Base-by-base conservation (phyloP, 2,797 vertebrate species). In the Peromyscus eremicus region DNA sequence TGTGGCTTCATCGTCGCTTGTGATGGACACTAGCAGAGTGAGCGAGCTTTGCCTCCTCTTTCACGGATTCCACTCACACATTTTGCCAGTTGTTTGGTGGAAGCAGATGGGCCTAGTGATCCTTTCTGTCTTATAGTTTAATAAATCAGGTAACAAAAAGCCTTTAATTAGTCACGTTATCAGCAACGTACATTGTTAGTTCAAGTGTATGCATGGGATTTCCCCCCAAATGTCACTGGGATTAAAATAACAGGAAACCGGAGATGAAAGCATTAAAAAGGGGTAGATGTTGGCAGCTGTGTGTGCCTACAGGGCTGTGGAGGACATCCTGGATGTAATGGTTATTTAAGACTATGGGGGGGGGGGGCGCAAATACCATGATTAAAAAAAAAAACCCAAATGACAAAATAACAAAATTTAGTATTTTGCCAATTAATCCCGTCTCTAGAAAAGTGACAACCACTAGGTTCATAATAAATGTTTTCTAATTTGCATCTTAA, bases 171-270 rank as follows among this genome's bases (percentile, higher is more conserved):
- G 91, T 85, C 71, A 80, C 49, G 79, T 94, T 88, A 96, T 94
- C 86, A 91, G 95, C 87, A 90, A 79, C 91, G 91, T 96, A 97
- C 83, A 83, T 96, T 92, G 91, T 92, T 83, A 88, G 86, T 97
- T 95, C 91, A 87, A 97, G 73, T 32, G 62, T 83, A 95, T 96
- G 83, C 95, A 96, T 73, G 89, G 92, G 55, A 76, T 96, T 96
- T 91, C 90, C 49, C 43, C n/a, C 46, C 10, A 94, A 97, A 96
- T 97, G 71, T 96, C 55, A 89, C 84, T 43, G 79, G 95, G 80
- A 96, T 96, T 94, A 97, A 95, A 95, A 92, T 83, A 98, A 98
- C 91, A 95, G 93, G 86, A 98, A 98, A 96, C 60, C 89, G 97
- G 88, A 66, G 34, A 91, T 90, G 89, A 64, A 95, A 97, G 80